Conservation (phyloP, 37 sponge, comb jelly and placozoan species). For the Tethya wilhelma region DNA sequence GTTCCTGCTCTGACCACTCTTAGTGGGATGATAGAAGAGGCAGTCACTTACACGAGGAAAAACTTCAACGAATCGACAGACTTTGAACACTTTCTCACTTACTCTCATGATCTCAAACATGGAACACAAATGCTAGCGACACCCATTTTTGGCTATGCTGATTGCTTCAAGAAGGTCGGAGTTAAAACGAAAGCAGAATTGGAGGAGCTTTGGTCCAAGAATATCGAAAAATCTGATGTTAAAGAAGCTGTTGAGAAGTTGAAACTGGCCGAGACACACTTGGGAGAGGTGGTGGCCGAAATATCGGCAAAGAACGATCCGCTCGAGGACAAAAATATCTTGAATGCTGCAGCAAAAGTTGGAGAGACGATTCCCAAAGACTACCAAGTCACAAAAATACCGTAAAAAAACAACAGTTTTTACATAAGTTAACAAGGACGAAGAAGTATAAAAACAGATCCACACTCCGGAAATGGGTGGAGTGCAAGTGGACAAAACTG, state of each 20-base stretch:
- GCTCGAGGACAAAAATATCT: too few relatives aligned
- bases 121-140: not conserved
- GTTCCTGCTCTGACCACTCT: too few relatives aligned
- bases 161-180: not conserved
- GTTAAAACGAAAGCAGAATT: slow-evolving; percentile 16
- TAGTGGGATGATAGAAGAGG: too few relatives aligned
- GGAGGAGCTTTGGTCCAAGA: slow-evolving; percentile 11
- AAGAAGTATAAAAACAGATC: too few relatives aligned
- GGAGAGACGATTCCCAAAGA: not conserved
- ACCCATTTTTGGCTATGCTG: slow-evolving; percentile 4
- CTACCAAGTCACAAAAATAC: not conserved
- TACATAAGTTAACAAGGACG: too few relatives aligned
- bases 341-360: slow-evolving; percentile 1
- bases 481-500: too few relatives aligned
- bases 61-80: too few relatives aligned
- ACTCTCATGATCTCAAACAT: not conserved
- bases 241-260: slow-evolving; percentile 22
- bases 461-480: too few relatives aligned
- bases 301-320: slow-evolving; percentile 23
- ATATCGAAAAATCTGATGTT: not conserved
- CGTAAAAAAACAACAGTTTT: not conserved
- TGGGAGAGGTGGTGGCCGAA: not conserved
- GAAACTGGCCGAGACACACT: slow-evolving; percentile 19
- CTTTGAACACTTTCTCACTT: too few relatives aligned
- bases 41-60: too few relatives aligned